Conservation (phyloP, 2,888 invertebrate species). For the Ennomos quercinarius region DNA sequence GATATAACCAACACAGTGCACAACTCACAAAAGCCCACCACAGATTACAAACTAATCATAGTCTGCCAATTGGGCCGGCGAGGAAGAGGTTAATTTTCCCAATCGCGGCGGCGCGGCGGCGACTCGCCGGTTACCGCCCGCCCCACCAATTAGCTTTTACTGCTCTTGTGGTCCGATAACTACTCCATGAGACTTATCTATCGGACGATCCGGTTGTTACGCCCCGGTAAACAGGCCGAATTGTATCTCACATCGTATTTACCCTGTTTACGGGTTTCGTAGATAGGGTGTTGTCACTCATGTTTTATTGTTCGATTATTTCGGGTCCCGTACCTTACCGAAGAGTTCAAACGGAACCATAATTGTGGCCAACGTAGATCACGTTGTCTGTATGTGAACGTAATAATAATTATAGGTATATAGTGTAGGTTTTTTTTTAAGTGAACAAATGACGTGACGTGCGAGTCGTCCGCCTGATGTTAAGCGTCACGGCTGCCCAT, state of each 20-base stretch:
- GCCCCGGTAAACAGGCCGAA: conserved; percentile 60
- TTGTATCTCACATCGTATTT: conserved; percentile 58
- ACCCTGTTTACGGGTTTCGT: conserved; percentile 27
- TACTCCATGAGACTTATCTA: conserved; percentile 75
- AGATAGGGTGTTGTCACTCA: conserved; percentile 19
- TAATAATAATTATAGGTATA: too few species aligned
- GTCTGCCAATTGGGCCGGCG: conserved; percentile 70
- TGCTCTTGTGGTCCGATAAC: conserved; percentile 79
- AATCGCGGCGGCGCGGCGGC: conserved; percentile 67
- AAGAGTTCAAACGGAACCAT: not conserved
- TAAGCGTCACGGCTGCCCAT: too few species aligned
- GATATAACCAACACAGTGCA: conserved; percentile 8
- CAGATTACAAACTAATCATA: conserved; percentile 77
- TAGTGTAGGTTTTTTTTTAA: too few species aligned
- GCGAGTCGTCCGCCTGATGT: too few species aligned
- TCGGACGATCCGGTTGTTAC: conserved; percentile 67
- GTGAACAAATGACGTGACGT: too few species aligned
- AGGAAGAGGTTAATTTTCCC: conserved; percentile 79
- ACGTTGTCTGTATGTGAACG: too few species aligned
- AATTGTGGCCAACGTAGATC: too few species aligned
- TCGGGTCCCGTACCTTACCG: not conserved
- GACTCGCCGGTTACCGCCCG: conserved; percentile 66
- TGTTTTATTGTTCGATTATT: conserved; percentile 18
- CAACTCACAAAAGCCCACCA: conserved; percentile 43
- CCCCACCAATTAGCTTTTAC: conserved; percentile 82